A percentile compares a stretch with the other conserved stretches of the same genome.
phyloP scores from a whole-genome alignment of 1,140 invertebrate genomes.

The Drosophila yakuba region DNA sequence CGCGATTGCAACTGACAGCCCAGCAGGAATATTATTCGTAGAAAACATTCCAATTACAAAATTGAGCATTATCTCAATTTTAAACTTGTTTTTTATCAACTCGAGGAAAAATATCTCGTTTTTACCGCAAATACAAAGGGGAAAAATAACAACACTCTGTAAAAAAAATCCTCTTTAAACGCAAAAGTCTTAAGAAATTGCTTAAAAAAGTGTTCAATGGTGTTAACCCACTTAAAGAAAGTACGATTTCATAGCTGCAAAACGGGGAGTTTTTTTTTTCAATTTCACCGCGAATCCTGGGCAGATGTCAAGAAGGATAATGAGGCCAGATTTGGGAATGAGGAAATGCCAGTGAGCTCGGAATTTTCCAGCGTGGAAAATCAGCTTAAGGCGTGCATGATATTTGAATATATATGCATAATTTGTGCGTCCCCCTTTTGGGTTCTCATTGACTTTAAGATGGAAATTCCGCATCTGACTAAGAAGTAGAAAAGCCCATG shows the following conservation, averaged over 20 bases:
- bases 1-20: slow-evolving; percentile 9
- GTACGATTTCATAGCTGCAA: neutral
- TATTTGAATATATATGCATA: slow-evolving; percentile 69
- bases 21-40: slow-evolving; percentile 18
- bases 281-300: slow-evolving; percentile 51
- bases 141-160: too few relatives aligned
- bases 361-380: slow-evolving; percentile 58
- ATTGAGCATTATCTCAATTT: slow-evolving; percentile 30
- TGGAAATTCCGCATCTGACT: slow-evolving; percentile 23
- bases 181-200: too few relatives aligned
- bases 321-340: slow-evolving; percentile 47
- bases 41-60: slow-evolving; percentile 62
- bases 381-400: slow-evolving; percentile 76
- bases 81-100: slow-evolving; percentile 1
- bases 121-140: too few relatives aligned
- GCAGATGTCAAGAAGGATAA: slow-evolving; percentile 76
- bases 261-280: slow-evolving; percentile 43
- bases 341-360: slow-evolving; percentile 11
- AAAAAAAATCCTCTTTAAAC: too few relatives aligned
- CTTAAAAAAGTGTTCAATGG: neutral
- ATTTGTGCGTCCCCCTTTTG: slow-evolving; percentile 21
- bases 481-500: slow-evolving; percentile 9
- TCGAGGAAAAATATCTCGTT: too few relatives aligned
- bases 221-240: neutral
- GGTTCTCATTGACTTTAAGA: slow-evolving; percentile 26